These are phyloP conservation scores for Pardalotus punctatus DNA, from an alignment of 2,113 vertebrate genomes.

Conservation along the genomic window DNA sequence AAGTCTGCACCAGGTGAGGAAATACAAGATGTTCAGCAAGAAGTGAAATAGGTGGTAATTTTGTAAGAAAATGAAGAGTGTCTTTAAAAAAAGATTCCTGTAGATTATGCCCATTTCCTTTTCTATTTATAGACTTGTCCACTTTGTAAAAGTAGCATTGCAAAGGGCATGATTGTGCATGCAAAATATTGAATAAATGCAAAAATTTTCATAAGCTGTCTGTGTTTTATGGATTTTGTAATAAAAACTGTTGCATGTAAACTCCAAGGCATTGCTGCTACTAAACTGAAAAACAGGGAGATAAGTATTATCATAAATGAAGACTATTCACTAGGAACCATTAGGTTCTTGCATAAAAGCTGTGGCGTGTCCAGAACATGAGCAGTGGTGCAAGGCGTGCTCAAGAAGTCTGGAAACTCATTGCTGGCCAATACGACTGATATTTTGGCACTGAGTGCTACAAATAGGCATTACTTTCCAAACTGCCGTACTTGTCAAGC, in stretches of 20 bases:
- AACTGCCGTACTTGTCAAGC: not conserved
- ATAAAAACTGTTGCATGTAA: not conserved
- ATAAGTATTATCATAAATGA: not conserved
- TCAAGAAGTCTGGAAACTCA: not conserved
- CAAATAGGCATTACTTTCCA: not conserved
- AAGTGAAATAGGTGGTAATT: not conserved
- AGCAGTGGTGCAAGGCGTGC: not conserved
- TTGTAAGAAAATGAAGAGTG: not conserved
- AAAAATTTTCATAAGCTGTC: not conserved
- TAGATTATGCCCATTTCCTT: not conserved
- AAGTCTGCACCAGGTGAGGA: not conserved
- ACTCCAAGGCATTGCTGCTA: not conserved
- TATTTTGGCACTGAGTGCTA: not conserved
- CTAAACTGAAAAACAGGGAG: not conserved
- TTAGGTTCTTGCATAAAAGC: not conserved
- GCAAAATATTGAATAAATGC: not conserved
- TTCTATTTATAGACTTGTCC: not conserved
- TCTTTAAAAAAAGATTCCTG: not conserved
- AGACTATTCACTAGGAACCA: not conserved
- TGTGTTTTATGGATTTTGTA: not conserved
- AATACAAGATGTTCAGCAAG: not conserved
- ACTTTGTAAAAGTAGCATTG: not conserved
- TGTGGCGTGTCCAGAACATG: not conserved
- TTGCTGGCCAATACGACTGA: not conserved
- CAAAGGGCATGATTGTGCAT: not conserved